Conservation (phyloP, 2,888 invertebrate genomes). For the Smittia aterrima region DNA sequence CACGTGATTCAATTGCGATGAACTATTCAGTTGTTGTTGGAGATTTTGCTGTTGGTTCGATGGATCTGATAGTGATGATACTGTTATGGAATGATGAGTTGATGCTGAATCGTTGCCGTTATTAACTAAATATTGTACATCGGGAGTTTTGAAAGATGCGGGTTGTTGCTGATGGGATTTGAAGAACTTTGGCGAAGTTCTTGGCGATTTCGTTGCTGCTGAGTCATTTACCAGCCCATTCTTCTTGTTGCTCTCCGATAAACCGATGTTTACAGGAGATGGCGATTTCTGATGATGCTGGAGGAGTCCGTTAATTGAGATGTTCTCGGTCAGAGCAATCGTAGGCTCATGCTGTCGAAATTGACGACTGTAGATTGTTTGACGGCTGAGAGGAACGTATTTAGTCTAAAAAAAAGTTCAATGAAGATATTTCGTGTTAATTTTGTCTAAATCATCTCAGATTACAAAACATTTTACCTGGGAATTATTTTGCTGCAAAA, state of each 20-base stretch:
- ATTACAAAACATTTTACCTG: constrained; percentile 18
- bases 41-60: background rate
- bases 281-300: background rate
- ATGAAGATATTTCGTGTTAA: background rate
- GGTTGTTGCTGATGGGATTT: constrained; percentile 16
- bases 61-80: background rate
- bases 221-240: constrained; percentile 16
- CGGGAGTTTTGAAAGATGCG: background rate
- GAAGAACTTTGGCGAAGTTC: constrained; percentile 30
- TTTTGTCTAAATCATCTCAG: background rate
- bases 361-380: constrained; percentile 36
- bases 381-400: constrained; percentile 40
- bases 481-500: constrained; percentile 36
- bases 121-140: background rate
- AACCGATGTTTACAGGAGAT: background rate
- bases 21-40: background rate
- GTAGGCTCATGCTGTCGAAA: constrained; percentile 32
- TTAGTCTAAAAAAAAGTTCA: constrained; percentile 34
- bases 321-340: background rate
- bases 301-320: background rate
- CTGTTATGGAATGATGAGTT: constrained; percentile 33
- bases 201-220: background rate
- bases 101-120: background rate
- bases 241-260: background rate
- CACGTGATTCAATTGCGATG: background rate